Evolutionary conservation across 2,797 vertebrate genomes (phyloP), one percentile per base, ranked within the genome.

Genomic region (Antennarius maculatus): DNA sequence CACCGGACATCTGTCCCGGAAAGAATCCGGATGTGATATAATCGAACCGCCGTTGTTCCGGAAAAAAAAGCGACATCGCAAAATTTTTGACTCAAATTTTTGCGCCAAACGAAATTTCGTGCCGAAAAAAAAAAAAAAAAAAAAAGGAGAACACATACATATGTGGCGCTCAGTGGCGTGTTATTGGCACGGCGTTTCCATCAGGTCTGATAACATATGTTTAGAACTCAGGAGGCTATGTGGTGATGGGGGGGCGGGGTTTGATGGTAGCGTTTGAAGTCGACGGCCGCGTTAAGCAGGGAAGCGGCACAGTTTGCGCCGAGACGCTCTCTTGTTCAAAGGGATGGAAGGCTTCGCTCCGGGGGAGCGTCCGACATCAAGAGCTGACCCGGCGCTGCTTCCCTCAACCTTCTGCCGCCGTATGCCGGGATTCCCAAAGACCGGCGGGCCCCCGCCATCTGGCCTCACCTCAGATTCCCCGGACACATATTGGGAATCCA

Each of bases 381-480:
- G 92, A 84, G 88, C 79, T 92, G 91, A 92, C 93, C 93, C 86
- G 81, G 79, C 86, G 74, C 89, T 74, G 87, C 87, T 77, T 81
- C 51, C 93, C 88, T 86, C 91, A 90, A 92, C 93, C 89, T 92
- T 92, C 88, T 92, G 79, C 85, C 71, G 80, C 90, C 90, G 89
- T 91, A 91, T 91, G 90, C 90, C 88, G 91, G 79, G 91, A 93
- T 93, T 94, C 93, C 88, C 74, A 81, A 64, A 91, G 87, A 89
- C 84, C 88, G 88, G 87, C 91, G 89, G 88, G 85, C 89, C 79
- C 57, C 85, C 90, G 93, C 94, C 94, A 95, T 95, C 94, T 95
- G 95, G 94, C 95, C 94, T 94, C 93, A 92, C 93, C 90, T 94
- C 92, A 93, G 84, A 92, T 93, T 94, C 94, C 93, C 92, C 83